Percentiles rank a stretch among this genome's conserved stretches.
Conservation (phyloP, 2,797 vertebrate genomes). For the Chlorospingus flavigularis region DNA sequence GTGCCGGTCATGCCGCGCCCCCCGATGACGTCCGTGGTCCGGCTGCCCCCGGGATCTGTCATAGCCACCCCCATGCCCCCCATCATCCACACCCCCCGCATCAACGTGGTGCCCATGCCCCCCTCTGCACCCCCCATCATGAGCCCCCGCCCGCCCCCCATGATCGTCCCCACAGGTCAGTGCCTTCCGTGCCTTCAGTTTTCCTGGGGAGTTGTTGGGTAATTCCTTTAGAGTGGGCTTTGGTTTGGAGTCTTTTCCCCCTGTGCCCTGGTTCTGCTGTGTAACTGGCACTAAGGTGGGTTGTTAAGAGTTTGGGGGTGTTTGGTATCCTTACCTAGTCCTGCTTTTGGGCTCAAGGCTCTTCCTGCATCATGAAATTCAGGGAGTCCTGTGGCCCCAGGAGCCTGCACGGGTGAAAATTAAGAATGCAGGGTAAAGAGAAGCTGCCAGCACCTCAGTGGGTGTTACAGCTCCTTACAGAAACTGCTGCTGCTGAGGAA, state of each 20-base stretch:
- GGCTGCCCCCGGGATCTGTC: slow-evolving; percentile 89
- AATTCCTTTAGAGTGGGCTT: rapidly evolving
- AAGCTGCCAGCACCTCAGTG: not conserved
- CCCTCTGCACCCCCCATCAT: slow-evolving; percentile 89
- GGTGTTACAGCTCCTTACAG: not conserved
- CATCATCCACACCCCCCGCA: slow-evolving; percentile 89
- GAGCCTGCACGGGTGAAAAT: not conserved
- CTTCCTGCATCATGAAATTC: not conserved
- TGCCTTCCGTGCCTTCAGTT: not conserved
- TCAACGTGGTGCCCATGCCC: slow-evolving; percentile 95
- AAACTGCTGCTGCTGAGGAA: not conserved
- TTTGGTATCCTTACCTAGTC: not conserved
- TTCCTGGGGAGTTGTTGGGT: not conserved
- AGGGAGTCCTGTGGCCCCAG: not conserved
- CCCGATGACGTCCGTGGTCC: slow-evolving; percentile 89
- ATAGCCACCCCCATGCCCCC: slow-evolving; percentile 89
- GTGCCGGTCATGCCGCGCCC: slow-evolving; percentile 92
- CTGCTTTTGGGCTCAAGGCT: not conserved
- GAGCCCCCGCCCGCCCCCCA: slow-evolving; percentile 92
- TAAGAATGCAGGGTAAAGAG: not conserved
- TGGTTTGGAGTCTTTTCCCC: not conserved
- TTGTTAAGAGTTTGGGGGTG: not conserved
- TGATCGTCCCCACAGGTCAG: slow-evolving; percentile 94
- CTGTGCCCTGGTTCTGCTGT: not conserved
- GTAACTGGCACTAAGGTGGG: too few species aligned